These are phyloP conservation scores for Hedya salicella DNA, from an alignment of 2,888 invertebrate genomes.

Conservation along the genomic window DNA sequence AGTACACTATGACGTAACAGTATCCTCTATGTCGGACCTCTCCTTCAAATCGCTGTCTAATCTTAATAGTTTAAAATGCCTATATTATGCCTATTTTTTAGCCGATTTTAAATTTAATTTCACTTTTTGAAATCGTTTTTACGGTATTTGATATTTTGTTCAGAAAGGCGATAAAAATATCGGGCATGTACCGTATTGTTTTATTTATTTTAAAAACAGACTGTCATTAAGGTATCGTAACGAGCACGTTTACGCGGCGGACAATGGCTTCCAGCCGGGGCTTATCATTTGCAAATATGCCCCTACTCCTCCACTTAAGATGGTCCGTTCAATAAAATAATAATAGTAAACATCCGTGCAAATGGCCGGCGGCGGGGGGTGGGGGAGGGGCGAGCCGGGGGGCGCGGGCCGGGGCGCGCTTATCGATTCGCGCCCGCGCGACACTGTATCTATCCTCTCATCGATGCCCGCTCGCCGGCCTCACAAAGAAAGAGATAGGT, in stretches of 20 bases:
- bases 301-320: slow-evolving; percentile 78
- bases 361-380: slow-evolving; percentile 79
- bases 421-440: slow-evolving; percentile 85
- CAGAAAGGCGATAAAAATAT: too few species aligned
- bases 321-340: slow-evolving; percentile 83
- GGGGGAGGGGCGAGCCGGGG: slow-evolving; percentile 53
- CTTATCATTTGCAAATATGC: slow-evolving; percentile 62
- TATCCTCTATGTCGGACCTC: too few species aligned
- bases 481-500: slow-evolving; percentile 85
- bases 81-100: too few species aligned
- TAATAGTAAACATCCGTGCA: slow-evolving; percentile 85
- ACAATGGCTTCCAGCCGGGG: slow-evolving; percentile 1
- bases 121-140: too few species aligned
- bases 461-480: slow-evolving; percentile 82
- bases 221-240: background rate
- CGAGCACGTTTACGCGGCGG: background rate
- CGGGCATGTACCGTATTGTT: background rate
- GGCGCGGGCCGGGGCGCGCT: slow-evolving; percentile 54
- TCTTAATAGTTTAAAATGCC: too few species aligned
- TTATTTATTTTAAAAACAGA: background rate
- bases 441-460: slow-evolving; percentile 84
- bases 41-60: too few species aligned
- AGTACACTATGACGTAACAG: too few species aligned
- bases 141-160: too few species aligned
- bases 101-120: too few species aligned